Evolutionary conservation across 2,113 vertebrate genomes (phyloP).

Genomic region (Indri indri): DNA sequence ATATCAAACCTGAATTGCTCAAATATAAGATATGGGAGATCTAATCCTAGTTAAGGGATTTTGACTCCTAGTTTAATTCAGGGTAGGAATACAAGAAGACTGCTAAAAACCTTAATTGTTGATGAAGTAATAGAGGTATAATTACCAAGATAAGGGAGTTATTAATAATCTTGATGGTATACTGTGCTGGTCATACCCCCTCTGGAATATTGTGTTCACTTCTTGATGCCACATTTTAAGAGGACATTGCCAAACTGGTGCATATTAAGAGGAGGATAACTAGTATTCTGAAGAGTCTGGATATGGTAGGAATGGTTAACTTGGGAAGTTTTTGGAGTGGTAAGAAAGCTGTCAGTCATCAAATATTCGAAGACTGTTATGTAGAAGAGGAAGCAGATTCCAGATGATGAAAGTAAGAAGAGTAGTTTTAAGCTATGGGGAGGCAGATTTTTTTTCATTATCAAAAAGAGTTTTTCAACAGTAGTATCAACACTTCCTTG

Average conservation of each 20-base stretch:
- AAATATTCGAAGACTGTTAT: not conserved
- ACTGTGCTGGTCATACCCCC: not conserved
- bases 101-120: not conserved
- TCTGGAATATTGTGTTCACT: not conserved
- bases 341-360: not conserved
- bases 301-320: not conserved
- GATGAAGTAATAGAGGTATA: not conserved
- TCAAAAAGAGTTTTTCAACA: not conserved
- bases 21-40: too few species aligned
- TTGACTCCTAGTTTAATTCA: not conserved
- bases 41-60: not conserved
- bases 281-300: not conserved
- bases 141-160: not conserved
- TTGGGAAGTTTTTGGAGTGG: not conserved
- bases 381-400: not conserved
- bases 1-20: not conserved
- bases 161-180: not conserved
- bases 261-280: not conserved
- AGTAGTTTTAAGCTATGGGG: not conserved
- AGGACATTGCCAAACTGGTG: not conserved
- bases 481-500: not conserved
- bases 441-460: not conserved
- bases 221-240: not conserved
- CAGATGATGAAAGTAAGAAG: not conserved
- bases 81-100: not conserved